Base-by-base conservation (phyloP, 2,797 vertebrate genomes). In the Telmatherina bonti region DNA sequence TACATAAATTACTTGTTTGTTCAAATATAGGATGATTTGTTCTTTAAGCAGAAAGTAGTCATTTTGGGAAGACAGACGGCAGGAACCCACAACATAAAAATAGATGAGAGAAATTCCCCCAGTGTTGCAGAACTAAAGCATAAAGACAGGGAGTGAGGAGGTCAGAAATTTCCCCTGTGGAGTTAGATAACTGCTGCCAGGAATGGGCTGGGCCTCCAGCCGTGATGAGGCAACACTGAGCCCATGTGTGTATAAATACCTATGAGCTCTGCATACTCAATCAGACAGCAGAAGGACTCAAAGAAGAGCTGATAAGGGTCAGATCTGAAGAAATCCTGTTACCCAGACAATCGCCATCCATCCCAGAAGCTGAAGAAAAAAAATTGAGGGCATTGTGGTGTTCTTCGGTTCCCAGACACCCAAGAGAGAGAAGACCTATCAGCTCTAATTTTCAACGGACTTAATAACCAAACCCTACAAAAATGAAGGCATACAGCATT, bases 401-500 rank as follows among this genome's bases (percentile, higher is more conserved):
- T 74, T 86, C 79, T 35, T 79, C 0, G 29, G 72, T 73, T 74
- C 70, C 62, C 72, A 15, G 66, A 82, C 64, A 68, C 82, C 73
- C 79, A 88, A 89, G 90, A 85, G 69, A 89, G 41, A 77, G 75
- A 86, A 74, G 72, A 87, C 67, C 69, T 0, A 63, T 73, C 83
- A 57, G 13, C 58, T 88, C 54, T 84, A 72, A 89, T 79, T 78
- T 86, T 74, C 52, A 58, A 65, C 80, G 72, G 82, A 69, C 78
- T 83, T 79, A 74, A 72, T 70, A 70, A 82, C 70, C 63, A 36
- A 81, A 74, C 70, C 31, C 20, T 10, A 5, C 18, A 2, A 93
- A 85, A 82, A 95, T 95, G 94, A 95, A 93, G 89, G 83, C 85
- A 65, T 86, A 91, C 70, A 90, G 86, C 83, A 86, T 94, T 85